Evolutionary conservation across 2,113 vertebrate genomes (phyloP).

Genomic region (Oryzias curvinotus): DNA sequence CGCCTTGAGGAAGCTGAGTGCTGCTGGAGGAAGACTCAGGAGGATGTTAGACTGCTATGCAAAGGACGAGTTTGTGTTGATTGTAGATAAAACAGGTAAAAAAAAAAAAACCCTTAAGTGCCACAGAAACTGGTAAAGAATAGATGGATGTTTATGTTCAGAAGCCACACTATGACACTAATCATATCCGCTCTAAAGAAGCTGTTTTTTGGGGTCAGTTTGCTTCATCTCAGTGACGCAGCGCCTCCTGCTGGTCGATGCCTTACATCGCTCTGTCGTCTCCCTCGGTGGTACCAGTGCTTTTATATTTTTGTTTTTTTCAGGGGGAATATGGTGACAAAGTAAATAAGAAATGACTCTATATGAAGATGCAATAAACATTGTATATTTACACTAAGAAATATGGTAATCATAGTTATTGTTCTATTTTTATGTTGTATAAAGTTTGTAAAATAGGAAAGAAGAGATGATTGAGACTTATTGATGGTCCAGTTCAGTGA

Average conservation of each 20-base stretch:
- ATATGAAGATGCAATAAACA: slow-evolving; percentile 75
- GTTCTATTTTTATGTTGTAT: slow-evolving; percentile 85
- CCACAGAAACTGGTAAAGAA: slow-evolving; percentile 50
- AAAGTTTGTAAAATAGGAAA: slow-evolving; percentile 80
- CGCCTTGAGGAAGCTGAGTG: too few species aligned
- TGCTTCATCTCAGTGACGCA: slow-evolving; percentile 25
- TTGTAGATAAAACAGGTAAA: slow-evolving; percentile 46
- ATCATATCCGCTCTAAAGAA: slow-evolving; percentile 4
- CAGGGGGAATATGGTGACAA: slow-evolving; percentile 23
- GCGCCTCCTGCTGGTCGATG: slow-evolving; percentile 69
- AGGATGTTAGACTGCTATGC: slow-evolving; percentile 61
- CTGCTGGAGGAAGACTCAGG: not conserved
- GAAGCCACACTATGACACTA: slow-evolving; percentile 48
- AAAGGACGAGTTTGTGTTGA: slow-evolving; percentile 56
- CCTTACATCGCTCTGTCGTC: slow-evolving; percentile 75
- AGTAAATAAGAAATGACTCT: slow-evolving; percentile 54
- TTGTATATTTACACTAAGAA: slow-evolving; percentile 80
- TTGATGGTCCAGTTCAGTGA: slow-evolving; percentile 44
- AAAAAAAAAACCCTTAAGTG: slow-evolving; percentile 69
- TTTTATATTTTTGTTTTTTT: slow-evolving; percentile 37
- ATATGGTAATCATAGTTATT: slow-evolving; percentile 78
- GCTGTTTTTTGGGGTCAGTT: slow-evolving; percentile 1
- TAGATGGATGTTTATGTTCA: slow-evolving; percentile 19
- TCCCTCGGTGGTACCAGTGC: slow-evolving; percentile 69
- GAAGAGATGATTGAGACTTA: slow-evolving; percentile 54